phyloP scores from a whole-genome alignment of 2,888 invertebrate species.

The Eupithecia insigniata region DNA sequence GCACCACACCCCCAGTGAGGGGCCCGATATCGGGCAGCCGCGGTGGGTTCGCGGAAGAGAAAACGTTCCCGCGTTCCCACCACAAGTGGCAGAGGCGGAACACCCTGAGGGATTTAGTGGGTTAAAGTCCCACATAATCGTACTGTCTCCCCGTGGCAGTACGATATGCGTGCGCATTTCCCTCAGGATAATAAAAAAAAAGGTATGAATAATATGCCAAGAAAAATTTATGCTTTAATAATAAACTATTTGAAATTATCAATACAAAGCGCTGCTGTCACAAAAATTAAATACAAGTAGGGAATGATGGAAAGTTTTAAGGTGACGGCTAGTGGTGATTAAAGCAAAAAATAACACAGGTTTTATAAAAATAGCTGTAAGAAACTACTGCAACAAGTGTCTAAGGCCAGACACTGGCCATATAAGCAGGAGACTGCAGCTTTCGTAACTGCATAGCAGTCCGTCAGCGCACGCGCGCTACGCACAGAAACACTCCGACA shows the following conservation, averaged over 20 bases:
- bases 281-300: neutral
- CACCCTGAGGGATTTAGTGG: too few species aligned
- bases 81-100: too few species aligned
- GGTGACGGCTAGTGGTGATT: neutral
- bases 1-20: too few species aligned
- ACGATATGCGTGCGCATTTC: too few species aligned
- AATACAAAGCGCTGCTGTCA: too few species aligned
- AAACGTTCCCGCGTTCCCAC: too few species aligned
- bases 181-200: too few species aligned
- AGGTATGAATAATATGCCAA: neutral
- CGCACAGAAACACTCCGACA: conserved; percentile 33
- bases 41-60: too few species aligned
- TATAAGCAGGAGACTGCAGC: conserved; percentile 71
- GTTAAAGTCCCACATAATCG: too few species aligned
- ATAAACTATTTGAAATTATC: neutral
- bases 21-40: too few species aligned
- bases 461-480: conserved; percentile 63
- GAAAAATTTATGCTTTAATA: too few species aligned
- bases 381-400: conserved; percentile 58
- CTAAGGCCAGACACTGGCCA: conserved; percentile 64
- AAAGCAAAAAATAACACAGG: conserved; percentile 31
- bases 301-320: neutral
- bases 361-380: conserved; percentile 49
- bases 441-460: conserved; percentile 77
- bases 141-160: too few species aligned